Conservation (phyloP, 2,888 invertebrate species). For the Willowsia nigromaculata region DNA sequence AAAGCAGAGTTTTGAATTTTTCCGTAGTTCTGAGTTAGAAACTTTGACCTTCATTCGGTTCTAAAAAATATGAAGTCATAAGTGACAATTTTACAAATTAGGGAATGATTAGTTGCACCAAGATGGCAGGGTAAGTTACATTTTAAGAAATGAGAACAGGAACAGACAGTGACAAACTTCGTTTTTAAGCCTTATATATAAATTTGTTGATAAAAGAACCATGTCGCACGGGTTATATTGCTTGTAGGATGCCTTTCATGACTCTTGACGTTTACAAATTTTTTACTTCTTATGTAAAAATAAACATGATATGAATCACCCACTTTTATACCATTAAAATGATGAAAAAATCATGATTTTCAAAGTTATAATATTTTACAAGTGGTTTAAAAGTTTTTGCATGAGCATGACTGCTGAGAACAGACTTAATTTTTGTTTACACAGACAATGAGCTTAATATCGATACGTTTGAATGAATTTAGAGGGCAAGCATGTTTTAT, state of each 20-base stretch:
- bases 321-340: too few relatives aligned
- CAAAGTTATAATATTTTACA: too few relatives aligned
- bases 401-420: not conserved
- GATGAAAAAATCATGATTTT: too few relatives aligned
- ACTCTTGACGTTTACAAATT: too few relatives aligned
- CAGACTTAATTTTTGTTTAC: not conserved
- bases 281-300: too few relatives aligned
- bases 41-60: not conserved
- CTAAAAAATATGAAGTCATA: not conserved
- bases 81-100: not conserved
- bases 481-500: not conserved
- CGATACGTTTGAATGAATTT: slow-evolving; percentile 18
- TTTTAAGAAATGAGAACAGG: not conserved
- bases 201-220: not conserved
- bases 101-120: not conserved
- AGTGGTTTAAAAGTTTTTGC: too few relatives aligned
- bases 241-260: too few relatives aligned
- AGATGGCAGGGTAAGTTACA: not conserved
- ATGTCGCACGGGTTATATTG: not conserved
- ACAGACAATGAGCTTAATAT: not conserved
- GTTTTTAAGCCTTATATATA: not conserved
- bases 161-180: not conserved
- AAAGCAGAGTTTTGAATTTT: not conserved
- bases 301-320: too few relatives aligned
- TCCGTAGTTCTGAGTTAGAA: not conserved